Conservation (phyloP, 2,797 vertebrate species). For the Phoebastria nigripes region DNA sequence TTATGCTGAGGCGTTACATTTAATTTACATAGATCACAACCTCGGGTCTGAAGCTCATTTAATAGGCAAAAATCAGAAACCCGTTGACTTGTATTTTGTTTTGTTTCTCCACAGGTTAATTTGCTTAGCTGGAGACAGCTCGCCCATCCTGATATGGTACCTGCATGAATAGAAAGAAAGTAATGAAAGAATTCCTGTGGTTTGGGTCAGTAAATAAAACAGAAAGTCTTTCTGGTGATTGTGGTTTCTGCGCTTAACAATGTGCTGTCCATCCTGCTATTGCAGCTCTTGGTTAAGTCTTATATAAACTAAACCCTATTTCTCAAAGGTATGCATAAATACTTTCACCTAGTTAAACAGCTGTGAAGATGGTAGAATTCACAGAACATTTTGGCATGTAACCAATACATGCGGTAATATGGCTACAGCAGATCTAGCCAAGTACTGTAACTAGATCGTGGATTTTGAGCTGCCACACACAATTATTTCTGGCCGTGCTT, state of each 20-base stretch:
- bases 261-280: not conserved
- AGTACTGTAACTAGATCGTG: not conserved
- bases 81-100: not conserved
- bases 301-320: not conserved
- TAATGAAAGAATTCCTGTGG: conserved; percentile 58
- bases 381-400: not conserved
- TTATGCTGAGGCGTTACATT: not conserved
- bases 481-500: not conserved
- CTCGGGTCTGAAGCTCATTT: not conserved
- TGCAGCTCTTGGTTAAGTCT: not conserved
- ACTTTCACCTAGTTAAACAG: not conserved
- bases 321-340: not conserved
- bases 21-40: not conserved
- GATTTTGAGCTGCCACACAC: not conserved
- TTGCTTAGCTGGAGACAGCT: conserved; percentile 25
- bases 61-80: not conserved
- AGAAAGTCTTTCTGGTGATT: conserved; percentile 3
- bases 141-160: not conserved
- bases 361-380: not conserved
- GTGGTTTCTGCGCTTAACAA: conserved; percentile 20
- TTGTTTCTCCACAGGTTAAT: conserved; percentile 48
- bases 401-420: not conserved
- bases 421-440: not conserved
- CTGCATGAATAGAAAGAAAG: not conserved
- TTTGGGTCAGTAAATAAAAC: conserved; percentile 25